These are phyloP conservation scores for Diprion similis DNA, from an alignment of 1,140 invertebrate species.

Conservation along the genomic window DNA sequence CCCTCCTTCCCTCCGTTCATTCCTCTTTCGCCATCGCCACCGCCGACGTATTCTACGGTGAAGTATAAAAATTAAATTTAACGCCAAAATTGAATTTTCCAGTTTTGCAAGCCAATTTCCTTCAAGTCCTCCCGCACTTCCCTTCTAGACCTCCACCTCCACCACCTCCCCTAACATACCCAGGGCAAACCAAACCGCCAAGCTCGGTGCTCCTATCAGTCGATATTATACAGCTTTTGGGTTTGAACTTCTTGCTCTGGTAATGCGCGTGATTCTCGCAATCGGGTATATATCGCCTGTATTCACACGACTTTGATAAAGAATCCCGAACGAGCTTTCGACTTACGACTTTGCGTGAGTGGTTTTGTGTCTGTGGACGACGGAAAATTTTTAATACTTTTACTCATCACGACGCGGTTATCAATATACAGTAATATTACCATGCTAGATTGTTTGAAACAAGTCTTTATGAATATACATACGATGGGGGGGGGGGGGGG, in stretches of 20 bases:
- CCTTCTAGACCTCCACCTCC: background rate
- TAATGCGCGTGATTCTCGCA: background rate
- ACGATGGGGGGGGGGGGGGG: no score
- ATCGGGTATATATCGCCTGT: background rate
- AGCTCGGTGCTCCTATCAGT: background rate
- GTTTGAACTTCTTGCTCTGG: background rate
- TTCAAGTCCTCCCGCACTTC: slow-evolving; percentile 1
- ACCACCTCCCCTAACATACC: background rate
- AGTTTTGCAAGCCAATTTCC: slow-evolving; percentile 7
- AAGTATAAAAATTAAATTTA: slow-evolving; percentile 6
- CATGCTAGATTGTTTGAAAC: no score
- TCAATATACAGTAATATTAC: no score
- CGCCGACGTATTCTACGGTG: slow-evolving; percentile 4
- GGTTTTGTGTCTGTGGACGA: no score
- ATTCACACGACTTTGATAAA: background rate
- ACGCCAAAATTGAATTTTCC: slow-evolving; percentile 5
- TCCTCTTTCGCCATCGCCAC: background rate
- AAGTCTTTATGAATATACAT: no score
- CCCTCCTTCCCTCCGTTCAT: background rate
- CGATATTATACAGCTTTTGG: background rate
- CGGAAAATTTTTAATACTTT: no score
- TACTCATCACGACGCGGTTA: no score
- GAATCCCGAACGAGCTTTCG: background rate
- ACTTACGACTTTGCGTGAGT: background rate
- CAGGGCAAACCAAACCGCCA: background rate